Evolutionary conservation across 1,140 invertebrate genomes (phyloP).

Genomic region (Anoplophora glabripennis): DNA sequence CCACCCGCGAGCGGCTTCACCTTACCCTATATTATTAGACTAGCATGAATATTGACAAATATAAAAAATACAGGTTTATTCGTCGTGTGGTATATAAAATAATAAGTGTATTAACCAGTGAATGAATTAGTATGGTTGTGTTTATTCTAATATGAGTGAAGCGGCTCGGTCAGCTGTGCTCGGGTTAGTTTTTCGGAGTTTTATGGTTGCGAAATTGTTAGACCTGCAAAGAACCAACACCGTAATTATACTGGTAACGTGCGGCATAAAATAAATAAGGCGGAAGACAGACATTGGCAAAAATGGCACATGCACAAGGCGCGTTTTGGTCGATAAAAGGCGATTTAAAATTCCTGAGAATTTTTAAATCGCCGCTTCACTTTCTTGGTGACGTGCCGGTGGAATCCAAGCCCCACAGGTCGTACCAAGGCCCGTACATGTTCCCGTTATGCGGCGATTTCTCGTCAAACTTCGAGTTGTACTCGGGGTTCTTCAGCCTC

Average conservation of each 20-base stretch:
- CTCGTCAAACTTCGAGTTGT: slow-evolving; percentile 55
- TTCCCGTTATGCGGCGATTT: slow-evolving; percentile 57
- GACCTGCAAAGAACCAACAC: slow-evolving; percentile 61
- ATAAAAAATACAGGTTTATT: slow-evolving; percentile 6
- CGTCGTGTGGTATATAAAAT: background rate
- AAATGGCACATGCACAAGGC: slow-evolving; percentile 24
- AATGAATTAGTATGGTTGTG: background rate
- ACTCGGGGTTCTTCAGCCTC: slow-evolving; percentile 50
- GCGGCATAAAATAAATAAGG: slow-evolving; percentile 23
- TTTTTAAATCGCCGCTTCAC: background rate
- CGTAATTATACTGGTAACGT: slow-evolving; percentile 12
- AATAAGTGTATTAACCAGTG: background rate
- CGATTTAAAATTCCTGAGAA: too few relatives aligned
- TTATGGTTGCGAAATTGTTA: slow-evolving; percentile 81
- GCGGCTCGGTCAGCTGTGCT: slow-evolving; percentile 82
- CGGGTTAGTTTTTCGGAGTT: slow-evolving; percentile 75
- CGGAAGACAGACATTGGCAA: too few relatives aligned
- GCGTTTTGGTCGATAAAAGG: slow-evolving; percentile 24
- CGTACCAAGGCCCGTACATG: slow-evolving; percentile 84
- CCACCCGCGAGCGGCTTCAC: too few relatives aligned
- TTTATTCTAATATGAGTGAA: slow-evolving; percentile 59
- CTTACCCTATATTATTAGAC: background rate
- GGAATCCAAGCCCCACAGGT: slow-evolving; percentile 71
- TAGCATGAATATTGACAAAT: slow-evolving; percentile 6
- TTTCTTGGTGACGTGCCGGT: slow-evolving; percentile 50